Conservation (phyloP, 2,113 vertebrate genomes). For the Pelusios castaneus region DNA sequence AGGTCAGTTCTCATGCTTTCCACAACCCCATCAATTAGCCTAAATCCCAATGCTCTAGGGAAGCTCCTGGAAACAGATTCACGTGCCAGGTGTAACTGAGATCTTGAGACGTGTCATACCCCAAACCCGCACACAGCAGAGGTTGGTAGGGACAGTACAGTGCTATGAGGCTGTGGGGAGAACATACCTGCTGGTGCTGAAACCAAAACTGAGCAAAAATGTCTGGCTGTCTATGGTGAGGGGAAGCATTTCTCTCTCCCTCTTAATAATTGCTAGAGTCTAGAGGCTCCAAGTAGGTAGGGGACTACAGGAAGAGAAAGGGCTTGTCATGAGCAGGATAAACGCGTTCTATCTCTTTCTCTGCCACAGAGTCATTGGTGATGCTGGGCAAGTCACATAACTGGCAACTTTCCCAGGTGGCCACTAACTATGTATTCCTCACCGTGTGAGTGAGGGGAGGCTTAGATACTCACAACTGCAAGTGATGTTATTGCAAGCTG, state of each 20-base stretch:
- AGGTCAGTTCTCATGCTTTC: background rate
- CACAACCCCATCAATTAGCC: background rate
- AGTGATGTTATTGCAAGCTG: background rate
- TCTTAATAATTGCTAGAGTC: background rate
- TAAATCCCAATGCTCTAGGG: background rate
- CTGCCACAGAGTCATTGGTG: background rate
- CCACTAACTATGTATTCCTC: background rate
- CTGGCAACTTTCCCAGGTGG: background rate
- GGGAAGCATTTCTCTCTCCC: too few relatives aligned
- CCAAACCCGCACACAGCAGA: background rate
- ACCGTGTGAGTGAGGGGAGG: background rate
- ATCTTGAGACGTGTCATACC: background rate
- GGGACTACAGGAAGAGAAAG: background rate
- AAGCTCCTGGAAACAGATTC: background rate
- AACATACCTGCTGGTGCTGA: background rate
- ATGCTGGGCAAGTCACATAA: background rate
- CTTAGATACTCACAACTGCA: background rate
- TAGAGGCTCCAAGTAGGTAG: background rate
- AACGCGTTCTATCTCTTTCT: background rate
- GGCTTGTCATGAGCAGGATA: background rate
- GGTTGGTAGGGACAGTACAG: too few relatives aligned
- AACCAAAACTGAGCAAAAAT: background rate
- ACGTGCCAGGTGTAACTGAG: background rate
- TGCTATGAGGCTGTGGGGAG: too few relatives aligned
- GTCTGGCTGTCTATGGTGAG: background rate